Evolutionary conservation across 2,888 invertebrate genomes (phyloP).

Genomic region (Vesta saturnalis): DNA sequence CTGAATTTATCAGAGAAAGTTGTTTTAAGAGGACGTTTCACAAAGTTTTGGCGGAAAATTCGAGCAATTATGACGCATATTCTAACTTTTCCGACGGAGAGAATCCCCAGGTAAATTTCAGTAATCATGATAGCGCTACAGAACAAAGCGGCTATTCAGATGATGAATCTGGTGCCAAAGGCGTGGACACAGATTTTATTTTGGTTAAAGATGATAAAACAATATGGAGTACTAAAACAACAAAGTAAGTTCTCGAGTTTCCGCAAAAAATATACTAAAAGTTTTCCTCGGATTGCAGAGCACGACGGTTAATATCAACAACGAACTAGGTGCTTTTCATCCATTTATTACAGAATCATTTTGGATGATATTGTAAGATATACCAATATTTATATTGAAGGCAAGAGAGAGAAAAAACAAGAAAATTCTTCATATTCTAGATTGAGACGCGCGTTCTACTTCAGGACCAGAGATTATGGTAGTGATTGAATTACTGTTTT

Average conservation of each 20-base stretch:
- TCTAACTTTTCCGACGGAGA: background rate
- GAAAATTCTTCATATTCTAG: too few relatives aligned
- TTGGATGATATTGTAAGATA: background rate
- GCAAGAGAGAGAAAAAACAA: background rate
- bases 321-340: too few relatives aligned
- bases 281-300: background rate
- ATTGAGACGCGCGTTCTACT: too few relatives aligned
- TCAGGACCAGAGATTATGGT: background rate
- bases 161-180: background rate
- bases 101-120: background rate
- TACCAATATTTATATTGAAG: constrained; percentile 7
- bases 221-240: constrained; percentile 2
- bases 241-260: background rate
- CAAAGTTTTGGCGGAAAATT: background rate
- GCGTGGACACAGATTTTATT: background rate
- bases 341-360: background rate
- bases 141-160: background rate
- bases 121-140: background rate
- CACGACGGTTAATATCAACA: background rate
- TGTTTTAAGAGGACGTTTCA: background rate
- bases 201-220: background rate
- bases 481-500: background rate
- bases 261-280: background rate
- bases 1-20: background rate
- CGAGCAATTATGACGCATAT: background rate